These are phyloP conservation scores for Pristionchus maxplancki DNA, from an alignment of 2,888 invertebrate species.

Conservation along the genomic window DNA sequence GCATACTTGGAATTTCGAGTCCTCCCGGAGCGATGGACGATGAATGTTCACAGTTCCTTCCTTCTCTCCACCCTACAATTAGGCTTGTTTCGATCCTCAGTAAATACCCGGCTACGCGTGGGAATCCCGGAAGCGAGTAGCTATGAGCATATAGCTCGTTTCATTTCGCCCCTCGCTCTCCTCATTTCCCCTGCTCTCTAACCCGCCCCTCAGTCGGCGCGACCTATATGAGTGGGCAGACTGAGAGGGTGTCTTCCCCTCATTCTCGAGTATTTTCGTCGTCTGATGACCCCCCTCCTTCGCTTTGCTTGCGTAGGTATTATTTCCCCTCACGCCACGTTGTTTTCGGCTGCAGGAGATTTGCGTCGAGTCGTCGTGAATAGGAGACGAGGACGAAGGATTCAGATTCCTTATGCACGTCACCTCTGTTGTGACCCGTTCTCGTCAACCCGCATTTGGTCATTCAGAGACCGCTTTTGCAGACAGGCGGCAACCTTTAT, in stretches of 20 bases:
- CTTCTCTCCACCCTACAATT: neutral
- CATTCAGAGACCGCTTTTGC: too few relatives aligned
- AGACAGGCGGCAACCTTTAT: too few relatives aligned
- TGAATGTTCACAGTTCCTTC: too few relatives aligned
- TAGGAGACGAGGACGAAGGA: neutral
- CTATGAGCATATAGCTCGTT: neutral
- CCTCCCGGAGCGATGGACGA: too few relatives aligned
- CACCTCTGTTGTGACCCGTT: too few relatives aligned
- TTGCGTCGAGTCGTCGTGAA: neutral
- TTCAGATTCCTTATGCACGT: neutral
- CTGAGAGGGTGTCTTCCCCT: neutral
- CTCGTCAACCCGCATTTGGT: too few relatives aligned
- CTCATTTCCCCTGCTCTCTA: neutral
- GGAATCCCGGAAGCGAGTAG: conserved; percentile 32
- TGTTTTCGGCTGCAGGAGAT: neutral
- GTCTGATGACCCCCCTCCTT: neutral
- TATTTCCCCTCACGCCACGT: conserved; percentile 7
- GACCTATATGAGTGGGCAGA: neutral
- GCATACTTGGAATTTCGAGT: too few relatives aligned
- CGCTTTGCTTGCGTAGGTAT: neutral
- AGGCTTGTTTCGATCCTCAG: neutral
- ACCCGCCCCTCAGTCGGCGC: too few relatives aligned
- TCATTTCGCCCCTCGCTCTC: neutral
- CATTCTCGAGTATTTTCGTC: conserved; percentile 17
- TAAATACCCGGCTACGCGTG: neutral